Base-by-base conservation (phyloP, 2,888 invertebrate genomes). In the Eremobia ochroleuca region DNA sequence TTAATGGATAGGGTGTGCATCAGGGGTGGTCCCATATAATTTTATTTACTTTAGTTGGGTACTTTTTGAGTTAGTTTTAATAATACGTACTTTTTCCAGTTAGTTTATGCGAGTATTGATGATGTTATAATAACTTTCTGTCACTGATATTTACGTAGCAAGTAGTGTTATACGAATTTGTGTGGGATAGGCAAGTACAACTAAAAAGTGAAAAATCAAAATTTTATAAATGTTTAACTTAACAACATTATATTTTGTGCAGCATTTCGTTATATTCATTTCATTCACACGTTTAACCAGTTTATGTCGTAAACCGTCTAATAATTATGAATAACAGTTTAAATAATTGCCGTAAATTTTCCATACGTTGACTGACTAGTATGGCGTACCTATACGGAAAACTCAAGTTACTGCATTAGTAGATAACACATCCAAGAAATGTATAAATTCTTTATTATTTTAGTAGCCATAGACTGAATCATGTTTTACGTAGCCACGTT, bases 341-440 rank as follows among this genome's bases (percentile, higher is more conserved):
- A n/a, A n/a, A n/a, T 58, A 59, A 49, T 28, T 25, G 18, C n/a
- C 9, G 2, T 43, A 76, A 1, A 67, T 55, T 46, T 81, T 74
- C 31, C 66, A 82, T 40, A 58, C 21, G 34, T 18, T 64, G 34
- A 64, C 43, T 46, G 25, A 61, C 34, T 28, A 31, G 9, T 31
- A 68, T 3, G 9, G 8, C 55, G 18, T 34, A 34, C 31, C 1
- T 31, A 59, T 15, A 43, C 4, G 37, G 18, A 69, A 58, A 69
- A 64, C 25, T 69, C 6, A 8, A 15, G 18, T 52, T 18, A 68
- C 5, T 34, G 13, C 5, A 31, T 64, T 21, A 43, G 1, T 21
- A n/a, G n/a, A n/a, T n/a, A 2, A 28, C 3, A 55, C 0, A 52
- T 37, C 34, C 28, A 59, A 46, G 31, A 65, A 59, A 37, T 43